These are phyloP conservation scores for Dendrocincla fuliginosa DNA, from an alignment of 2,797 vertebrate genomes.

Conservation along the genomic window DNA sequence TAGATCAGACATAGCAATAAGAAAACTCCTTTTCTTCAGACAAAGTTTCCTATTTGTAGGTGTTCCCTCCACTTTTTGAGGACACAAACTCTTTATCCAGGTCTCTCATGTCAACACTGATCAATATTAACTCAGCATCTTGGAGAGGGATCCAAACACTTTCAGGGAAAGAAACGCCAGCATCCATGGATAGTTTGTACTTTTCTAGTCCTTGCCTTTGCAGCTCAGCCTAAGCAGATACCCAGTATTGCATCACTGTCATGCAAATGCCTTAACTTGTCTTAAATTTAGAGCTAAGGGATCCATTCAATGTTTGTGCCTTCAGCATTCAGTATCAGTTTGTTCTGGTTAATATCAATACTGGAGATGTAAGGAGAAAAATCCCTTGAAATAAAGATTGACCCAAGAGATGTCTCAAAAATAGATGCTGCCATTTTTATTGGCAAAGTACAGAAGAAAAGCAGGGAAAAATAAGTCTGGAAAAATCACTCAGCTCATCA, in stretches of 20 bases:
- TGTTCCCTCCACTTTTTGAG: background rate
- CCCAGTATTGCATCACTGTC: background rate
- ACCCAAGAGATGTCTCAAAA: slow-evolving; percentile 17
- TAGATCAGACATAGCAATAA: background rate
- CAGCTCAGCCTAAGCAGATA: background rate
- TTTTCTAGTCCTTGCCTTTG: background rate
- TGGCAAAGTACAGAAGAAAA: background rate
- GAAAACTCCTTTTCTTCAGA: background rate
- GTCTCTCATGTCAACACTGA: background rate
- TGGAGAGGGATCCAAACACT: background rate
- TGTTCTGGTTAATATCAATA: background rate
- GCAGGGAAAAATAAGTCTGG: background rate
- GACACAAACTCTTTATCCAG: background rate
- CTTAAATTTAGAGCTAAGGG: background rate
- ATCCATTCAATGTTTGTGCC: background rate
- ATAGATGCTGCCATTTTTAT: slow-evolving; percentile 22
- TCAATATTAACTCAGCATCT: background rate
- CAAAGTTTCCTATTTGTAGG: background rate
- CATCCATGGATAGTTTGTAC: background rate
- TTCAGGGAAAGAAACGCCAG: background rate
- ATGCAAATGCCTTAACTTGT: background rate
- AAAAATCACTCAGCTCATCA: background rate
- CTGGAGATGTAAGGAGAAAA: background rate
- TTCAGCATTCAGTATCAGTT: background rate
- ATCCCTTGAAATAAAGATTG: background rate